Conservation (phyloP, 2,888 invertebrate species). For the Willowsia nigromaculata region DNA sequence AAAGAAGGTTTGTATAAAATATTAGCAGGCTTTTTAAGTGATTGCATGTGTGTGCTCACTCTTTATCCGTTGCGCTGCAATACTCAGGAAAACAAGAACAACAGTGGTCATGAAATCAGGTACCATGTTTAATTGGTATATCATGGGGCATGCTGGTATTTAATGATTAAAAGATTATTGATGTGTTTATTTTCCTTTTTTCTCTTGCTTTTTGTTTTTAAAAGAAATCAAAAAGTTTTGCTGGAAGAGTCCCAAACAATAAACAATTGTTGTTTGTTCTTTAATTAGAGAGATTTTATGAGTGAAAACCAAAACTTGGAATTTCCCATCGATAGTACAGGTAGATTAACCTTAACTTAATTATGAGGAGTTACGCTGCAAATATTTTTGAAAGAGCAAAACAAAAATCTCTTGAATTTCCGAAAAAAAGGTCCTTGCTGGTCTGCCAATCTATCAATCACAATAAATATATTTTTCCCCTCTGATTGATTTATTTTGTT, state of each 20-base stretch:
- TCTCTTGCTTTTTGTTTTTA: neutral
- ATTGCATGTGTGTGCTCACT: neutral
- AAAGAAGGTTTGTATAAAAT: conserved; percentile 1
- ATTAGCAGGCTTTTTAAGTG: conserved; percentile 38
- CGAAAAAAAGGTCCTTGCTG: too few relatives aligned
- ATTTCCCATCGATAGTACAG: too few relatives aligned
- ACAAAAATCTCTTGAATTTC: too few relatives aligned
- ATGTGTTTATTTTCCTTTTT: neutral
- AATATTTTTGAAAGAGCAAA: too few relatives aligned
- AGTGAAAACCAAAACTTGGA: too few relatives aligned
- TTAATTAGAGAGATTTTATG: too few relatives aligned
- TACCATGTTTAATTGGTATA: conserved; percentile 27
- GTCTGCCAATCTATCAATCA: neutral
- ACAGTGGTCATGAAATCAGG: neutral
- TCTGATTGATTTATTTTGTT: neutral
- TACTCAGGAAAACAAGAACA: neutral
- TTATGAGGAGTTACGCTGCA: too few relatives aligned
- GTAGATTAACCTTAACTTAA: too few relatives aligned
- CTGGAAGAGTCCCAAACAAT: neutral
- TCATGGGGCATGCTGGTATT: neutral
- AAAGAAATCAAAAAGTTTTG: neutral
- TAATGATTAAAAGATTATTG: conserved; percentile 5
- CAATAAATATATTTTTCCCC: neutral
- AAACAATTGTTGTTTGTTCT: neutral
- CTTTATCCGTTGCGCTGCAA: neutral